Evolutionary conservation across 2,888 invertebrate genomes (phyloP), one percentile per base, ranked within the genome.

Genomic region (Caenorhabditis sp.): DNA sequence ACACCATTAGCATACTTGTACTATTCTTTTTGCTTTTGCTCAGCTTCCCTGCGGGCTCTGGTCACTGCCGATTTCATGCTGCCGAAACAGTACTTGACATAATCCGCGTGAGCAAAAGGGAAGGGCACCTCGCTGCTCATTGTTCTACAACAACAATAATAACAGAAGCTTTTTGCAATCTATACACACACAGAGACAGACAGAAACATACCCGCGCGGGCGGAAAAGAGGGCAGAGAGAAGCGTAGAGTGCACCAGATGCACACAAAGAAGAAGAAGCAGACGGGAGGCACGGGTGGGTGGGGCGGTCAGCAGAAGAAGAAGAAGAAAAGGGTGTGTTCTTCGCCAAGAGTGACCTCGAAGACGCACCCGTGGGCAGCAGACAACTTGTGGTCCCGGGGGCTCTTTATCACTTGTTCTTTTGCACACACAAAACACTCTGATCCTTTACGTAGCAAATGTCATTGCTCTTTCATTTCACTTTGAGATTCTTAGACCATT

Each of bases 91-190:
- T 68, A 59, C 68, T 68, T 68, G 68, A 68, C 68, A 68, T 68
- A 68, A 68, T 68, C 68, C 68, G 68, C 52, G 68, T 68, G 59
- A 22, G 58, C 46, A 58, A 58, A 39, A 50, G 50, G 56, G 39
- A 53, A 43, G 41, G 17, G 43, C 46, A 27, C 32, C 24, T n/a
- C n/a, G n/a, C 39, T 11, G 43, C 43, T 66, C 68, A 68, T 68
- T 68, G 68, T 68, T 68, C 68, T 68, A 52, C 50, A 50, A 68
- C 68, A 68, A 68, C 45, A 68, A 68, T 58, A 68, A 68, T 59
- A 59, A 52, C 68, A 68, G 68, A 58, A 68, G 68, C 68, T 68
- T 68, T 68, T 68, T 68, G 58, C 58, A 68, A 68, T 68, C 68
- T 59, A 68, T 68, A 56, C 68, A 65, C 41, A 65, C 65, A 55